Evolutionary conservation across 2,888 invertebrate genomes (phyloP).

Genomic region (Deroplatys truncata): DNA sequence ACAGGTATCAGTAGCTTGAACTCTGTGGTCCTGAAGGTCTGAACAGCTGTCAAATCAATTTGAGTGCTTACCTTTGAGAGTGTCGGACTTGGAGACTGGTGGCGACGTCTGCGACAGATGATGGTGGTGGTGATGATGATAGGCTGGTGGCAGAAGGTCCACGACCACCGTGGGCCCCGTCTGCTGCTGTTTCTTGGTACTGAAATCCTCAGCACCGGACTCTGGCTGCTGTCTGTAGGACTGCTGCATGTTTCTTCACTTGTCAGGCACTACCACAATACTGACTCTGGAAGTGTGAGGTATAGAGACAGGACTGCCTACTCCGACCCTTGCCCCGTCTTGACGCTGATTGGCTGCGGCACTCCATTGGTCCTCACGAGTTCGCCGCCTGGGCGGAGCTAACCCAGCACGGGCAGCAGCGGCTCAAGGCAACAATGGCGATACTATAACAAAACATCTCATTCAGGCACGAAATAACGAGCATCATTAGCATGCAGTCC

Average conservation of each 20-base stretch:
- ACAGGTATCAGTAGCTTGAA: too few species aligned
- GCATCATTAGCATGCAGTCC: too few species aligned
- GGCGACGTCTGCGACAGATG: constrained; percentile 28
- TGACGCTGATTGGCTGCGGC: background rate
- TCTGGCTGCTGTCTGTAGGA: background rate
- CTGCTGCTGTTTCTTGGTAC: constrained; percentile 1
- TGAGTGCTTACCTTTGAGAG: background rate
- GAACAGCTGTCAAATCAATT: too few species aligned
- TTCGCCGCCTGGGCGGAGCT: background rate
- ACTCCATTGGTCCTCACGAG: background rate
- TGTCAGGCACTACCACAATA: background rate
- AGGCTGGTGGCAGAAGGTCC: constrained; percentile 56
- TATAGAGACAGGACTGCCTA: too few species aligned
- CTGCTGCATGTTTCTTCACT: background rate
- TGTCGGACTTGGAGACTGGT: background rate
- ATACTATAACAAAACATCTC: too few species aligned
- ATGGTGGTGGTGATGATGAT: constrained; percentile 36
- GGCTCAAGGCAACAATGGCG: background rate
- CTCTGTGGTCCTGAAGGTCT: too few species aligned
- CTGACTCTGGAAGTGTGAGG: background rate
- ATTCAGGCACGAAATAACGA: too few species aligned
- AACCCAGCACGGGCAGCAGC: background rate
- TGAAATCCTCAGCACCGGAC: constrained; percentile 6
- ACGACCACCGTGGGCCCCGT: constrained; percentile 51
- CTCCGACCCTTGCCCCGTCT: background rate